Base-by-base conservation (phyloP, 2,113 vertebrate species). In the Scophthalmus maximus region DNA sequence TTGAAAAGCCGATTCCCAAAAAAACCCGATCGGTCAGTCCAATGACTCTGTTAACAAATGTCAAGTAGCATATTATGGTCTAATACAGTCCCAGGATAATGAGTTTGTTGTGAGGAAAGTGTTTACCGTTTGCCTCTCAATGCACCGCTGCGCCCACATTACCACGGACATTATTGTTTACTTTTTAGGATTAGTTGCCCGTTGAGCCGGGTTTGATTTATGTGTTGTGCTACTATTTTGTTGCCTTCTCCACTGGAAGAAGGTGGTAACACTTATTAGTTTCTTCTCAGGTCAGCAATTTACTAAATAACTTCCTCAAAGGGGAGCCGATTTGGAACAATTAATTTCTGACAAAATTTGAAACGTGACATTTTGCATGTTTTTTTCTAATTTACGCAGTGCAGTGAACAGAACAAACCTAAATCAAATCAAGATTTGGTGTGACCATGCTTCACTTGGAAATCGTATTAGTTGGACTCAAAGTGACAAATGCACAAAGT, bases 91-190 rank as follows among this genome's bases (percentile, higher is more conserved):
- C 40, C 38, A 8, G 64, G 44, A 71, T 86, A 82, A 86, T 85
- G 70, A 79, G 49, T 79, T 81, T 72, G 59, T 82, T 71, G 79
- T 74, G 74, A 70, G 55, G 58, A 73, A 57, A 20, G 52, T 78
- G 76, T 87, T 86, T 78, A 80, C 57, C 11, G 18, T 73, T 66
- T 42, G 57, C 58, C 47, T 75, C 59, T 81, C 70, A 70, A 58
- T 71, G 85, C 85, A 76, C 70, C 50, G 68, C 60, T 86, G 85
- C 78, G 53, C 64, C 57, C 70, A 56, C 73, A 82, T 87, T 80
- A 86, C 32, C 76, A 56, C 18, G 1, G 30, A 60, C 47, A 55
- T 76, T 59, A 68, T 15, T 86, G 68, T 80, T 82, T 79, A 60
- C 70, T 51, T 67, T 78, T 78, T 42, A 51, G 56, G 55, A 69